Percentiles rank a stretch among this genome's conserved stretches.
phyloP scores from a whole-genome alignment of 1,140 invertebrate genomes.

The Dendrolimus kikuchii region DNA sequence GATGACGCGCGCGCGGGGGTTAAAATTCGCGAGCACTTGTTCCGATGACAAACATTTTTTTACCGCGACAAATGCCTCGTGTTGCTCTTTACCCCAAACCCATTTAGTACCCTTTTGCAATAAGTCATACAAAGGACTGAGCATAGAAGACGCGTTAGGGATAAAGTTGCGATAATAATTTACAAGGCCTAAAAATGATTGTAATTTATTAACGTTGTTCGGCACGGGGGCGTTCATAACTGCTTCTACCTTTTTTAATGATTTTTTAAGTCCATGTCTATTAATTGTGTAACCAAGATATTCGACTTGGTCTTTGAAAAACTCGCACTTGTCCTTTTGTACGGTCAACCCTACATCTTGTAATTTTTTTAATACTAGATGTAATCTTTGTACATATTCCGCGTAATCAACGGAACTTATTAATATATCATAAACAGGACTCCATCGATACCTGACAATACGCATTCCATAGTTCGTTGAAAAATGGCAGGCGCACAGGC shows the following conservation, averaged over 20 bases:
- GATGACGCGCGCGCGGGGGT: constrained; percentile 41
- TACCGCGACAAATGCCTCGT: constrained; percentile 25
- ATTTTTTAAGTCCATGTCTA: constrained; percentile 15
- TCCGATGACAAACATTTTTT: constrained; percentile 32
- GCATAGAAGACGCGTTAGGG: constrained; percentile 35
- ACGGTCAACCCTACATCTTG: constrained; percentile 16
- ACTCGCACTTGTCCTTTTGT: constrained; percentile 11
- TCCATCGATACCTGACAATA: constrained; percentile 18
- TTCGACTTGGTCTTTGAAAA: constrained; percentile 16
- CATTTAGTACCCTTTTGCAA: constrained; percentile 17
- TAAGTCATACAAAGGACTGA: constrained; percentile 37
- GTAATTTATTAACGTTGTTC: constrained; percentile 16
- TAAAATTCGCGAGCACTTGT: constrained; percentile 40
- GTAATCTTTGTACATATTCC: constrained; percentile 12
- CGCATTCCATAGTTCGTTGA: constrained; percentile 26
- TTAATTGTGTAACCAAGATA: constrained; percentile 19
- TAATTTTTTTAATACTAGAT: constrained; percentile 14
- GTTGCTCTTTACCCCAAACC: constrained; percentile 20
- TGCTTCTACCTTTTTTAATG: constrained; percentile 15
- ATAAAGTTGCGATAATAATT: constrained; percentile 51
- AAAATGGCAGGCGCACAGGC: constrained; percentile 21
- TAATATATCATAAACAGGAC: constrained; percentile 15
- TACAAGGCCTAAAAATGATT: constrained; percentile 23
- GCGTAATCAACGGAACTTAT: constrained; percentile 9
- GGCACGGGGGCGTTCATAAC: constrained; percentile 11